Evolutionary conservation across 1,140 invertebrate genomes (phyloP).

Genomic region (Papilio aristodemus): DNA sequence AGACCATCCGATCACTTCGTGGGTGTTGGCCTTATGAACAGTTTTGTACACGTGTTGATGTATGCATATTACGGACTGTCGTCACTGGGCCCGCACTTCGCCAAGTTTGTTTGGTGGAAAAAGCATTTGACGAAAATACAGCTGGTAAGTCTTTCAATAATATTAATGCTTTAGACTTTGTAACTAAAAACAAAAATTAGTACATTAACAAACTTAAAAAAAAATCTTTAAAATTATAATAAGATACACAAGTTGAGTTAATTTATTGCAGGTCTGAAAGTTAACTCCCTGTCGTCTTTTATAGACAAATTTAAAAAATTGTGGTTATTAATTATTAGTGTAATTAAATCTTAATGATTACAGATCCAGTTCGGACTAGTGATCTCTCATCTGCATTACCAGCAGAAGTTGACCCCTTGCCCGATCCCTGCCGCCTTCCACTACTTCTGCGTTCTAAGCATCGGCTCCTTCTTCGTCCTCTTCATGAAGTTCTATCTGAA

Average conservation of each 20-base stretch:
- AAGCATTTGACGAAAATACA: conserved; percentile 94
- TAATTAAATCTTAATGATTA: conserved; percentile 48
- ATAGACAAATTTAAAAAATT: too few relatives aligned
- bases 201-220: too few relatives aligned
- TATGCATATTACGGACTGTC: conserved; percentile 94
- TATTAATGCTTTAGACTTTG: too few relatives aligned
- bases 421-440: conserved; percentile 84
- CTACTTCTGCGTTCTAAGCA: conserved; percentile 84
- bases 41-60: conserved; percentile 94
- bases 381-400: conserved; percentile 84
- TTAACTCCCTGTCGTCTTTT: too few relatives aligned
- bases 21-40: conserved; percentile 67
- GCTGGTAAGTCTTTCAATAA: conserved; percentile 84
- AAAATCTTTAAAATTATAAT: too few relatives aligned
- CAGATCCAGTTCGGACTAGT: conserved; percentile 90
- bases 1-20: conserved; percentile 66
- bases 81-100: conserved; percentile 91
- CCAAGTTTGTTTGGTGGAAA: conserved; percentile 96
- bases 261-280: too few relatives aligned
- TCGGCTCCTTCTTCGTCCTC: conserved; percentile 88
- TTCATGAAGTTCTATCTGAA: conserved; percentile 93
- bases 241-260: too few relatives aligned
- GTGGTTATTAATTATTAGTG: too few relatives aligned
- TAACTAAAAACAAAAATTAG: too few relatives aligned
- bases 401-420: conserved; percentile 87